Base-by-base conservation (phyloP, 1,140 invertebrate genomes). In the Phocides pigmalion region DNA sequence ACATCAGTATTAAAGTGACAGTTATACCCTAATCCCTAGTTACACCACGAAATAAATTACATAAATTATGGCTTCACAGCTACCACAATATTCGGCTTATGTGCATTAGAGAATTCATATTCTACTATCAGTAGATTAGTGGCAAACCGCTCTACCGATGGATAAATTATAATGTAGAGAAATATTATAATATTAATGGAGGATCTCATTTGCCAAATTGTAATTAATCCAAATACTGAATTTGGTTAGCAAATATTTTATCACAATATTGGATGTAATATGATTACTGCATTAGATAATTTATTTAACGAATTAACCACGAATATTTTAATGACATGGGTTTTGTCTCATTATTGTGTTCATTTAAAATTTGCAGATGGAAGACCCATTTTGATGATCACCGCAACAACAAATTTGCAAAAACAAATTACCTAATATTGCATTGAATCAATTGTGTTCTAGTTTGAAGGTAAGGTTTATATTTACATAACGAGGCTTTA, bases 61-160 rank as follows among this genome's bases (percentile, higher is more conserved):
- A 32, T 53, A 20, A 28, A 53, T 32, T 20, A 15, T 14, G 5
- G 50, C 3, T 53, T 39, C 9, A n/a, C 16, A 12, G 50, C 16
- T 53, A 47, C 4, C 16, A 28, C 11, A 39, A 39, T 39, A 53
- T 20, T 53, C 32, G 12, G 50, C 16, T 20, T 22, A 22, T 47
- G n/a, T 22, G n/a, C n/a, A 22, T 22, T 12, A 47, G 19, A 22
- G 19, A 47, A 47, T 47, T 47, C 16, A 47, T 47, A 47, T 47
- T 47, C 44, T 22, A 22, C 22, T 47, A 47, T 47, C 19, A 22
- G 20, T 22, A 20, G 19, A 47, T 47, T 47, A 47, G 19, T 47
- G 44, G 32, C 8, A 3, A 35, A 35, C 32, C 32, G 32, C 32
- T 11, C 4, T n/a, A n/a, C n/a, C 32, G 32, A 12, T 35, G 9